Evolutionary conservation across 2,113 vertebrate genomes (phyloP), one percentile per base, ranked within the genome.

Genomic region (Rhinichthys klamathensis): DNA sequence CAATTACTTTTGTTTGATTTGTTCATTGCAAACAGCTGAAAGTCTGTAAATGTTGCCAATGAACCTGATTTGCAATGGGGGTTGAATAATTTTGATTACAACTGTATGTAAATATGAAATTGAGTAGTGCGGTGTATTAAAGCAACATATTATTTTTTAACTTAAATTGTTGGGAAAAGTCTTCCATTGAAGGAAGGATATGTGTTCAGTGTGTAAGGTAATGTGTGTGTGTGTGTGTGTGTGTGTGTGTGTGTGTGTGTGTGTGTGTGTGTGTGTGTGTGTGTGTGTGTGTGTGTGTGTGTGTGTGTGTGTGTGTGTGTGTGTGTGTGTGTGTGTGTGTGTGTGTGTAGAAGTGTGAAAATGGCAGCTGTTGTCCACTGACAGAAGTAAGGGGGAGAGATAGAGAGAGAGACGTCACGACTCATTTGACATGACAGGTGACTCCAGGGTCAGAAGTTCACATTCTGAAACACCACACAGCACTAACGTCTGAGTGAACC

Each of bases 381-480:
- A 69, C 41, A 67, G 61, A 80, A 44, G 46, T 21, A 6, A 21
- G 54, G 16, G 18, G 15, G 30, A n/a, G 5, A 46, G 25, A 41
- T 9, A 46, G 18, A 61, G 38, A 9, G 41, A 73, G 6, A 81
- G 32, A 86, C 2, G 38, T 79, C 80, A 83, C 25, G 60, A 51
- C 35, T 86, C 70, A 82, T 58, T 49, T 25, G 15, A 73, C 73
- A 54, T 49, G 46, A 67, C 74, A 84, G 83, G 69, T 84, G 82
- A 61, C 82, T 58, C 21, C 82, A 75, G 54, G 82, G 70, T 75
- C 82, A 74, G 54, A 49, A 74, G 69, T 84, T 69, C 44, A 82
- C 18, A 35, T 69, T 30, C 61, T 51, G 32, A 67, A 80, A 80
- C 69, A 11, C 81, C 27, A 58, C 27, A 54, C 83, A 65, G 21